Evolutionary conservation across 2,888 invertebrate species (phyloP).

Genomic region (Plusia festucae): DNA sequence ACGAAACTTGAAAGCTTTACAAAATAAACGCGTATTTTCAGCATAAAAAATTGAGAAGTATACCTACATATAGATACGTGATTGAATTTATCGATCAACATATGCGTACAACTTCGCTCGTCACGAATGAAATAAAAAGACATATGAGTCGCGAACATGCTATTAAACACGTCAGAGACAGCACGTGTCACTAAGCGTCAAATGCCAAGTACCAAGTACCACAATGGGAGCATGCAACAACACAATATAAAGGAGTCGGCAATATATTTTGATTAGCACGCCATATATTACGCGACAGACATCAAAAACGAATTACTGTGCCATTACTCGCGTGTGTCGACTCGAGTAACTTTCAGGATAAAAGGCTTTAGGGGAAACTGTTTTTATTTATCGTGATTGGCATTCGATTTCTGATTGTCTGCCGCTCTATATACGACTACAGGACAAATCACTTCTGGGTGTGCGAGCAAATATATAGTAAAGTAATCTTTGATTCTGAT

Average conservation of each 20-base stretch:
- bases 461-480: conserved; percentile 15
- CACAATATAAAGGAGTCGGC: conserved; percentile 69
- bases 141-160: conserved; percentile 51
- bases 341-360: conserved; percentile 67
- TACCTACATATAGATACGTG: neutral
- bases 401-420: conserved; percentile 52
- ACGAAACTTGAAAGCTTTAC: conserved; percentile 21
- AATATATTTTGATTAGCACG: conserved; percentile 80
- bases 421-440: conserved; percentile 35
- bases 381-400: conserved; percentile 61
- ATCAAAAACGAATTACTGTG: conserved; percentile 78
- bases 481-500: conserved; percentile 11
- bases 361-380: conserved; percentile 61
- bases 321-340: conserved; percentile 70
- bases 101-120: conserved; percentile 28
- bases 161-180: conserved; percentile 58
- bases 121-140: conserved; percentile 51
- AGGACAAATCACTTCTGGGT: conserved; percentile 21
- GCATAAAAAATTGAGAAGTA: conserved; percentile 3
- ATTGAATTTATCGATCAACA: conserved; percentile 18
- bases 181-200: conserved; percentile 57
- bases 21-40: conserved; percentile 1
- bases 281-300: conserved; percentile 70
- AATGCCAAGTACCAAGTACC: conserved; percentile 55
- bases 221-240: conserved; percentile 63